phyloP scores from a whole-genome alignment of 2,797 vertebrate species.

The Fratercula arctica region DNA sequence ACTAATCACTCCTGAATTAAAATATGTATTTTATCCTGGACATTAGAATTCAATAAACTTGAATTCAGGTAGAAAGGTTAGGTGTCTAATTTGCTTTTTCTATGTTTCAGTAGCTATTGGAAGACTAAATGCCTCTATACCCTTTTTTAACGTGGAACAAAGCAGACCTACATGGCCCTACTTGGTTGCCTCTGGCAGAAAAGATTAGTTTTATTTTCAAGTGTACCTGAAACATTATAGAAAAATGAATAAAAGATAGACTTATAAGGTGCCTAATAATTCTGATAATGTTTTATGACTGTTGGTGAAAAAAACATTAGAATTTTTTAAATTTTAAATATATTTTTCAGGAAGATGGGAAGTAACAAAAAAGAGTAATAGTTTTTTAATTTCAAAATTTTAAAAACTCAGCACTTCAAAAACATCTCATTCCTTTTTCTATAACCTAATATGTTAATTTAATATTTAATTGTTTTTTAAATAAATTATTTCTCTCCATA shows the following conservation, averaged over 20 bases:
- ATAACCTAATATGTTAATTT: not conserved
- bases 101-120: not conserved
- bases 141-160: not conserved
- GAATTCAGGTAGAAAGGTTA: not conserved
- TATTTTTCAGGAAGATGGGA: not conserved
- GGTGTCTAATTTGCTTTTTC: not conserved
- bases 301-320: not conserved
- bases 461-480: not conserved
- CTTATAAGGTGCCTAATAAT: not conserved
- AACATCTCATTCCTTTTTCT: not conserved
- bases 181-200: not conserved
- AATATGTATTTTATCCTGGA: not conserved
- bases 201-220: not conserved
- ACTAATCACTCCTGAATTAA: not conserved
- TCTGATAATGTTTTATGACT: not conserved
- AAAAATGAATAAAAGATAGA: not conserved
- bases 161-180: not conserved
- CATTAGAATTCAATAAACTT: not conserved
- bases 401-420: not conserved
- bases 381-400: not conserved
- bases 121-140: not conserved
- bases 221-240: not conserved
- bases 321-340: not conserved
- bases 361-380: not conserved
- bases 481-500: not conserved